phyloP scores from a whole-genome alignment of 2,888 invertebrate genomes.

The Gymnoscelis rufifasciata region DNA sequence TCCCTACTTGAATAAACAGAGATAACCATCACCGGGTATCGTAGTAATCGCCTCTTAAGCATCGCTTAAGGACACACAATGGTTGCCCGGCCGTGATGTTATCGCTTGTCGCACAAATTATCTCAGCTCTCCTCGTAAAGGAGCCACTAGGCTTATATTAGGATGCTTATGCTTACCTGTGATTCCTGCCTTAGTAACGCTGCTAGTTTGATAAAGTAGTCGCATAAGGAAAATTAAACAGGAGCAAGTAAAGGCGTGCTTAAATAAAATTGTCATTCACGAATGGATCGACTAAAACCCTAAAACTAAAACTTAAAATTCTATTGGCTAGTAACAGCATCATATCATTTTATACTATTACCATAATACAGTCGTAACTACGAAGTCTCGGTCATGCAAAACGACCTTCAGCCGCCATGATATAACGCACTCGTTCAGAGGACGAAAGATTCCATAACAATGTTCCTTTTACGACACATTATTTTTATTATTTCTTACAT shows the following conservation, averaged over 20 bases:
- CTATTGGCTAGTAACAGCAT: constrained; percentile 36
- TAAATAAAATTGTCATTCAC: too few relatives aligned
- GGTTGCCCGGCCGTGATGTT: constrained; percentile 40
- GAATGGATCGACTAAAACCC: too few relatives aligned
- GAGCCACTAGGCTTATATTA: constrained; percentile 59
- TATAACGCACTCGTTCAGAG: constrained; percentile 31
- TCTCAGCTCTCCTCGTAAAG: constrained; percentile 57
- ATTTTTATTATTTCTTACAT: background rate
- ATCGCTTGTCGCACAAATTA: constrained; percentile 63
- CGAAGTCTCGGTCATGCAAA: constrained; percentile 50
- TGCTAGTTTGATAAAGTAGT: too few relatives aligned
- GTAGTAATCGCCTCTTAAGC: constrained; percentile 42
- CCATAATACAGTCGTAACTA: background rate
- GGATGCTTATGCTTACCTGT: constrained; percentile 56
- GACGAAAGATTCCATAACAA: background rate
- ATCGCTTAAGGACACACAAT: constrained; percentile 40
- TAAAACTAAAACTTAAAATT: background rate
- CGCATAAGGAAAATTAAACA: too few relatives aligned
- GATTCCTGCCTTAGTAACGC: constrained; percentile 39
- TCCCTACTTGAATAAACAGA: constrained; percentile 16
- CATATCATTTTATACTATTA: constrained; percentile 50
- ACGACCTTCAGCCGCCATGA: constrained; percentile 43
- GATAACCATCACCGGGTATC: constrained; percentile 19
- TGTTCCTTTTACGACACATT: background rate
- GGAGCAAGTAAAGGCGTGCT: too few relatives aligned